Evolutionary conservation across 2,797 vertebrate species (phyloP).

Genomic region (Varecia variegata): DNA sequence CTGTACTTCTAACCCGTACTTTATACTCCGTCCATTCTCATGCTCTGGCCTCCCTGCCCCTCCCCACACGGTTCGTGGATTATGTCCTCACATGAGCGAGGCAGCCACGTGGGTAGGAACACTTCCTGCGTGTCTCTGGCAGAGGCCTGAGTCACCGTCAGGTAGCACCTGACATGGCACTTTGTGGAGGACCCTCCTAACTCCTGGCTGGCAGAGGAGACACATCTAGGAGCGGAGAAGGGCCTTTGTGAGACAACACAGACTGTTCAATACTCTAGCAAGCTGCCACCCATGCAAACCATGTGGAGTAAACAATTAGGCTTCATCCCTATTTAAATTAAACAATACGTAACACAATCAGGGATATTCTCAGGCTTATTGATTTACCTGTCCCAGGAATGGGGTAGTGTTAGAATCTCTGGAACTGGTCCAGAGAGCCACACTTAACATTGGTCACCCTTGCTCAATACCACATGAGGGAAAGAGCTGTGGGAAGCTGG

Average conservation of each 20-base stretch:
- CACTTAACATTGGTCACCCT: background rate
- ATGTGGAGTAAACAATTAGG: background rate
- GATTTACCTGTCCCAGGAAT: background rate
- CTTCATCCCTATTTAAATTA: background rate
- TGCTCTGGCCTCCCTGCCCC: background rate
- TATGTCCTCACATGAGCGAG: background rate
- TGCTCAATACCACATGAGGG: background rate
- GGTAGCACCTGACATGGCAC: background rate
- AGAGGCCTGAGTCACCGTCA: background rate
- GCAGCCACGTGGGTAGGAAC: background rate
- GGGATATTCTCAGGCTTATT: background rate
- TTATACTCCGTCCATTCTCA: background rate
- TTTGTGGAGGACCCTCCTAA: background rate
- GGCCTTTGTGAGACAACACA: background rate
- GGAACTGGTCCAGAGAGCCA: background rate
- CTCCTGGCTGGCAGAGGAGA: background rate
- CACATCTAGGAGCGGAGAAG: background rate
- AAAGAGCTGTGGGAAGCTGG: background rate
- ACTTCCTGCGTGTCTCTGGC: background rate
- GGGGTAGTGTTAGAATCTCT: background rate
- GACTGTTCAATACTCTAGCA: background rate
- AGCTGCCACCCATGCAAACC: background rate
- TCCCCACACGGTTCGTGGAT: background rate
- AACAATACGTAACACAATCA: background rate
- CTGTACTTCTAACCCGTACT: background rate